Conservation (phyloP, 2,113 vertebrate species). For the Rousettus leschenaultii region DNA sequence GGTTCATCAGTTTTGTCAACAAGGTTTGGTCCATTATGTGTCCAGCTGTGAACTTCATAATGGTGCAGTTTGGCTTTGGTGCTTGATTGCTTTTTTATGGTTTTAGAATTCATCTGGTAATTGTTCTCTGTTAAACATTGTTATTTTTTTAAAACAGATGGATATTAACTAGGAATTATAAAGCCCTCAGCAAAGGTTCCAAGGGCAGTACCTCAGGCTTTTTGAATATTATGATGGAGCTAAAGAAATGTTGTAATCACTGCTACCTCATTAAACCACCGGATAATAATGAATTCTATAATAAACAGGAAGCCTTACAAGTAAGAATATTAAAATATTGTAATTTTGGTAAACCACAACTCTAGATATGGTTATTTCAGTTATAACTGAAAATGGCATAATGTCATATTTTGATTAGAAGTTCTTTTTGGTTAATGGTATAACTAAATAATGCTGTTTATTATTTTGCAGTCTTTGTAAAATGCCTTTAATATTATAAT, state of each 20-base stretch:
- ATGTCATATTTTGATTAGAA: background rate
- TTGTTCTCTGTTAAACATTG: slow-evolving; percentile 21
- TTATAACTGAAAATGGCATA: background rate
- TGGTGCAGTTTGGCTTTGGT: slow-evolving; percentile 1
- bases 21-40: background rate
- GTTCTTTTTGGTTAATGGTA: background rate
- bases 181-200: slow-evolving; percentile 98
- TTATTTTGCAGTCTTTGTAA: background rate
- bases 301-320: slow-evolving; percentile 96
- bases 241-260: slow-evolving; percentile 99
- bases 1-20: background rate
- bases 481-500: background rate
- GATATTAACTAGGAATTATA: slow-evolving; percentile 99
- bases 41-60: background rate
- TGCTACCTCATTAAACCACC: slow-evolving; percentile 99
- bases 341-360: slow-evolving; percentile 40
- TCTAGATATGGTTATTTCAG: slow-evolving; percentile 40
- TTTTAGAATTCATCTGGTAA: slow-evolving; percentile 42
- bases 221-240: slow-evolving; percentile 99
- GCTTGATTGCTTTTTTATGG: background rate
- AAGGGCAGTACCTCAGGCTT: slow-evolving; percentile 99
- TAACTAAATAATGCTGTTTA: background rate
- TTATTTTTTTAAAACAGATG: slow-evolving; percentile 84
- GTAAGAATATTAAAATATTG: slow-evolving; percentile 78
- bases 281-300: slow-evolving; percentile 95